Evolutionary conservation across 1,140 invertebrate species (phyloP).

Genomic region (Drosophila kanapiae): DNA sequence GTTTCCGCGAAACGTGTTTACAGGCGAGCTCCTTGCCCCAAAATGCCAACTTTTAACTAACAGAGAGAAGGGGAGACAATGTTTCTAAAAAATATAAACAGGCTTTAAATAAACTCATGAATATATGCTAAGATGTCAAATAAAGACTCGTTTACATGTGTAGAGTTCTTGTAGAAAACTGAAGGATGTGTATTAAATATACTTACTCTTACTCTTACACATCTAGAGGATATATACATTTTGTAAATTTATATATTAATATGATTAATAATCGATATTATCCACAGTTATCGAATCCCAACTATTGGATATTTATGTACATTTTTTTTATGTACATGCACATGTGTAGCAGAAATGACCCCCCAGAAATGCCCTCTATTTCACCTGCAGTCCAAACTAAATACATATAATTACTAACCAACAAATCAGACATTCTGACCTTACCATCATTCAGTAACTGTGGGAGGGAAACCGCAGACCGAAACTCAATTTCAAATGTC

Average conservation of each 20-base stretch:
- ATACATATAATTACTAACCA: conserved; percentile 33
- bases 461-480: conserved; percentile 26
- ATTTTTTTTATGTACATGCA: neutral
- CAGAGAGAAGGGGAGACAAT: neutral
- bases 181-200: no score
- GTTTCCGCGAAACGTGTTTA: conserved; percentile 81
- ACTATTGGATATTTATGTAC: neutral
- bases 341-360: neutral
- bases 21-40: conserved; percentile 41
- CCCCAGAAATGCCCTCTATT: neutral
- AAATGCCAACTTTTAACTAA: conserved; percentile 22
- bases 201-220: no score
- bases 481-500: conserved; percentile 64
- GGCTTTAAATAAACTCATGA: neutral
- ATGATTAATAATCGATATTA: neutral
- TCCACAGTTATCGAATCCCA: no score
- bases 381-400: conserved; percentile 2
- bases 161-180: no score
- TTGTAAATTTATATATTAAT: no score
- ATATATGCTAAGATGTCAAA: no score
- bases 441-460: neutral
- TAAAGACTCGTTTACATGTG: no score
- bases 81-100: neutral
- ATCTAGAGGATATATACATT: no score
- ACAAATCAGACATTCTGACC: conserved; percentile 26